These are phyloP conservation scores for Cylindroiulus punctatus DNA, from an alignment of 2,888 invertebrate species.

Conservation along the genomic window DNA sequence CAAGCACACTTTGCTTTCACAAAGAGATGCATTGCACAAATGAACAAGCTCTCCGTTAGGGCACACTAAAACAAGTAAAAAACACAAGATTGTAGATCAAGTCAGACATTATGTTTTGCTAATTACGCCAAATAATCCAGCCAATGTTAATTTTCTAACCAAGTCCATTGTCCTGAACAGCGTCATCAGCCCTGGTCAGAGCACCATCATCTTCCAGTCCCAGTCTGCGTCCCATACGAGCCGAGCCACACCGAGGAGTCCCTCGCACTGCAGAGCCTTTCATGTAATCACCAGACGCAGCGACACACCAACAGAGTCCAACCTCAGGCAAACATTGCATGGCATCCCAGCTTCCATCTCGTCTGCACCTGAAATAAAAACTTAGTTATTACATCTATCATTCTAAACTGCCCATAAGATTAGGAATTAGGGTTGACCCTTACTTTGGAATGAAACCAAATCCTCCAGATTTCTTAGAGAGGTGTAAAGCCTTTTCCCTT, in stretches of 20 bases:
- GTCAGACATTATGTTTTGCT: not conserved
- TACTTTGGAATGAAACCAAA: constrained; percentile 82
- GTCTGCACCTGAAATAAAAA: constrained; percentile 57
- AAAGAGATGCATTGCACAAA: constrained; percentile 63
- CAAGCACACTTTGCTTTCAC: constrained; percentile 64
- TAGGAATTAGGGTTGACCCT: constrained; percentile 69
- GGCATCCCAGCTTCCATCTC: constrained; percentile 80
- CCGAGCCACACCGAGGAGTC: constrained; percentile 68
- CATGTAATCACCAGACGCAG: constrained; percentile 59
- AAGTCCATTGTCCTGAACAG: not conserved
- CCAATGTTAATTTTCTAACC: not conserved
- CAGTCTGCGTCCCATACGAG: constrained; percentile 48
- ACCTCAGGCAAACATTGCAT: constrained; percentile 81
- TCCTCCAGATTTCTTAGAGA: constrained; percentile 75
- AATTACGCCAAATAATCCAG: not conserved
- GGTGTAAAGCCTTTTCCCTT: constrained; percentile 70
- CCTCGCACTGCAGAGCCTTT: constrained; percentile 76
- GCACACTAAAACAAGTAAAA: constrained; percentile 62
- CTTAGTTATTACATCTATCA: not conserved
- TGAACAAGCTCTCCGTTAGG: constrained; percentile 63
- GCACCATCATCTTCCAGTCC: not conserved
- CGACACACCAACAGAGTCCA: constrained; percentile 87
- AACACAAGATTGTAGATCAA: not conserved
- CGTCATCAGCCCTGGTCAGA: not conserved
- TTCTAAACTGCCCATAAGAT: not conserved